phyloP scores from a whole-genome alignment of 2,113 vertebrate genomes.

The Nestor notabilis region DNA sequence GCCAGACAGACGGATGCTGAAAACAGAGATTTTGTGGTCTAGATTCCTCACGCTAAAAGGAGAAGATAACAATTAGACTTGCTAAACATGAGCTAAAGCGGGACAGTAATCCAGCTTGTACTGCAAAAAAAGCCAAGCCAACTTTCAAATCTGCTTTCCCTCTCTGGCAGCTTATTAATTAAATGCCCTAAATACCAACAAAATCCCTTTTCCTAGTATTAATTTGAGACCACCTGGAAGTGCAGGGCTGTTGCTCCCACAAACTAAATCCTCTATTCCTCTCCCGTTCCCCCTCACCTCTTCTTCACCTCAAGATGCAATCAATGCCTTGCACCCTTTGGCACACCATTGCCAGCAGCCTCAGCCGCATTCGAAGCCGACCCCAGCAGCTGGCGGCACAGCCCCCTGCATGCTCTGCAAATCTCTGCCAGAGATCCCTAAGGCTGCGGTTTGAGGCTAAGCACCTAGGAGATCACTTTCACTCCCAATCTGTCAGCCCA shows the following conservation, averaged over 20 bases:
- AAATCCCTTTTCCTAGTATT: slow-evolving; percentile 38
- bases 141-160: slow-evolving; percentile 24
- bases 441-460: slow-evolving; percentile 46
- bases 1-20: neutral
- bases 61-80: neutral
- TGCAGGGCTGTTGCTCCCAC: rapidly evolving
- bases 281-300: neutral
- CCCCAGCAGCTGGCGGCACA: neutral
- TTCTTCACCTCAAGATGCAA: neutral
- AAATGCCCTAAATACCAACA: slow-evolving; percentile 42
- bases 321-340: neutral
- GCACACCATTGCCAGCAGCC: neutral
- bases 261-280: neutral
- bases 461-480: slow-evolving; percentile 60
- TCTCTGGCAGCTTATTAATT: slow-evolving; percentile 27
- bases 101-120: neutral
- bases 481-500: slow-evolving; percentile 54
- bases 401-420: neutral
- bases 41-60: neutral
- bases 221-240: slow-evolving; percentile 27
- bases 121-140: neutral
- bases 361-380: rapidly evolving
- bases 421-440: neutral
- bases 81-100: neutral
- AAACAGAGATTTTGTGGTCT: neutral